Evolutionary conservation across 2,797 vertebrate genomes (phyloP), one percentile per base, ranked within the genome.

Genomic region (Pantherophis vulpinus): DNA sequence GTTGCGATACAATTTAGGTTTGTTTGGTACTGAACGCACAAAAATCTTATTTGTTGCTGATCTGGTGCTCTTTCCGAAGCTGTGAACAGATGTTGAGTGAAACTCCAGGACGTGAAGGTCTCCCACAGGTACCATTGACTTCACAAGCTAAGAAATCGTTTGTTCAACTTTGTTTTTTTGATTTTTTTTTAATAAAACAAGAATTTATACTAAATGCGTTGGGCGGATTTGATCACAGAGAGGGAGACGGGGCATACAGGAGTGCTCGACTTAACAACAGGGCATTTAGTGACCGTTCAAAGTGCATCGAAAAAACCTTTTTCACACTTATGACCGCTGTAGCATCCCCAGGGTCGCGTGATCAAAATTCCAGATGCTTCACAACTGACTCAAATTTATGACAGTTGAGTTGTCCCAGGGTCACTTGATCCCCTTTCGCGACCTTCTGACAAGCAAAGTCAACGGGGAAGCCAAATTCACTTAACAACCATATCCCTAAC

Each of bases 321-420:
- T 66, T n/a, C 63, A n/a, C 63, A 32, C 63, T 70, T 70, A 6
- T 1, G n/a, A 32, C 63, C 13, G 2, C 14, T 7, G 5, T 14
- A 7, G 29, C 29, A 32, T 70, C 13, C n/a, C 13, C 13, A 16
- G 13, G 29, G 5, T 2, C 63, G 2, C 0, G 0, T n/a, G 63
- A n/a, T 66, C 29, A 66, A n/a, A 66, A n/a, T 66, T n/a, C 63
- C 63, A n/a, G 29, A n/a, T n/a, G 63, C 29, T 63, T 63, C 27
- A 29, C 25, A 66, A 66, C 27, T 66, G 61, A 66, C 27, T 70
- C 66, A 70, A 2, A 70, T 70, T n/a, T 16, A 70, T 16, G 63
- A 32, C 2, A 0, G 29, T 70, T 66, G 29, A 0, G 1, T 16
- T 32, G 66, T 70, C 66, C 13, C 0, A 2, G 13, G 5, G 27